Evolutionary conservation across 1,140 invertebrate genomes (phyloP), one percentile per base, ranked within the genome.

Genomic region (Acromyrmex charruanus): DNA sequence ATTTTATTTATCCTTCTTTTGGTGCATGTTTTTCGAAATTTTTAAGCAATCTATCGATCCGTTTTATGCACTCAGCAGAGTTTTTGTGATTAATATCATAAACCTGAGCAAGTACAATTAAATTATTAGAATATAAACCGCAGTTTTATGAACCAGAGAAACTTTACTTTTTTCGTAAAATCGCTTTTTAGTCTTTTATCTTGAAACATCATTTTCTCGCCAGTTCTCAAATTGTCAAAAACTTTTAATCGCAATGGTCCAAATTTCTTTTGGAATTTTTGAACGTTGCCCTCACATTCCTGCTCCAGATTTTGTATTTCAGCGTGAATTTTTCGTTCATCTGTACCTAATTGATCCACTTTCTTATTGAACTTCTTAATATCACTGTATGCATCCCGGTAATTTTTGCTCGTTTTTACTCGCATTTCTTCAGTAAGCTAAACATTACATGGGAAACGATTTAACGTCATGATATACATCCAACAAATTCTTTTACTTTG

Each of bases 201-300:
- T n/a, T 87, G 31, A n/a, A 93, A 90, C 9, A 87, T 51, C 80
- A 93, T 91, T 71, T 89, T 93, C 18, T 93, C 92, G 0, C 89
- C 77, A 0, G 14, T 81, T 16, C 63, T 58, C 0, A 93, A 69
- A 61, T 93, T 93, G 1, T 84, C 61, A 35, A 93, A 92, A 9
- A 93, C 92, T 35, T 90, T 87, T 6, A 65, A 6, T 31, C 93
- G 69, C 35, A 94, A 35, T 6, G 82, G 85, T 2, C 87, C 89
- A 7, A 94, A 88, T 55, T 91, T 92, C 10, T 72, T 85, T 31
- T 65, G 68, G 2, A 92, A 93, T 35, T 88, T 90, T n/a, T 88
- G 86, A 1, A 61, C 14, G 31, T 92, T 44, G 1, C 75, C 84
- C 25, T 66, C 68, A 25, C 55, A 86, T 4, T 79, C 5, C 9